Conservation (phyloP, 1,140 invertebrate genomes). For the Drosophila ogumai region DNA sequence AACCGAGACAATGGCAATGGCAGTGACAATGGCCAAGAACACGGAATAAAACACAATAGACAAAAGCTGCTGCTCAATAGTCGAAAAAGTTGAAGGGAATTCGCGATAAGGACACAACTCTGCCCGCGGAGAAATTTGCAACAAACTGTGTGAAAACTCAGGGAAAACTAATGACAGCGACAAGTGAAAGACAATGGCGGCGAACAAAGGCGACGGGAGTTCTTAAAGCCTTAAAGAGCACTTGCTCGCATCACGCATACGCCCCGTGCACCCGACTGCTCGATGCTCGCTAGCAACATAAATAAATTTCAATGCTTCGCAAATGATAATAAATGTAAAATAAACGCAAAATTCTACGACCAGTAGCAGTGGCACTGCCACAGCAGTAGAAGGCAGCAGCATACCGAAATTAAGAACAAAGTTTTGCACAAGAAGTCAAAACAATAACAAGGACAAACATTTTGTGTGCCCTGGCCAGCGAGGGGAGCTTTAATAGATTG, state of each 20-base stretch:
- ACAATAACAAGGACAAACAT: slow-evolving; percentile 79
- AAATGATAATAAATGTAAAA: slow-evolving; percentile 84
- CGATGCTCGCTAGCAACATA: slow-evolving; percentile 48
- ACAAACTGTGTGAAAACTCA: slow-evolving; percentile 35
- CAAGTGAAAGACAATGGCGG: slow-evolving; percentile 50
- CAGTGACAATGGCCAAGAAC: slow-evolving; percentile 41
- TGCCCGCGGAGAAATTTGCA: slow-evolving; percentile 33
- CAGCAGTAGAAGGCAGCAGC: slow-evolving; percentile 32
- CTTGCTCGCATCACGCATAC: slow-evolving; percentile 50
- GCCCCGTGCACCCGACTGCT: slow-evolving; percentile 35
- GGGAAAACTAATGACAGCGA: slow-evolving; percentile 70
- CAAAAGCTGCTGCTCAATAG: slow-evolving; percentile 64
- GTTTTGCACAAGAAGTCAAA: slow-evolving; percentile 78
- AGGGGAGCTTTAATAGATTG: slow-evolving; percentile 27
- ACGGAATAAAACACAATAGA: slow-evolving; percentile 43
- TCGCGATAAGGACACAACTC: slow-evolving; percentile 60
- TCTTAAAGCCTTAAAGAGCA: slow-evolving; percentile 60
- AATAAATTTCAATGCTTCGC: slow-evolving; percentile 79
- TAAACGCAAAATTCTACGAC: slow-evolving; percentile 69
- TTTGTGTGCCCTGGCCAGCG: slow-evolving; percentile 42
- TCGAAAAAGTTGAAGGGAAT: slow-evolving; percentile 65
- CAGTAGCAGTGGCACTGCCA: slow-evolving; percentile 20
- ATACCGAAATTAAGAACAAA: slow-evolving; percentile 76
- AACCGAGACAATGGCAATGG: slow-evolving; percentile 35
- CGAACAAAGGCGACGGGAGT: slow-evolving; percentile 40